A percentile compares a stretch with the other conserved stretches of the same genome.
Evolutionary conservation across 2,888 invertebrate genomes (phyloP).

Genomic region (Mactromeris polynyma): DNA sequence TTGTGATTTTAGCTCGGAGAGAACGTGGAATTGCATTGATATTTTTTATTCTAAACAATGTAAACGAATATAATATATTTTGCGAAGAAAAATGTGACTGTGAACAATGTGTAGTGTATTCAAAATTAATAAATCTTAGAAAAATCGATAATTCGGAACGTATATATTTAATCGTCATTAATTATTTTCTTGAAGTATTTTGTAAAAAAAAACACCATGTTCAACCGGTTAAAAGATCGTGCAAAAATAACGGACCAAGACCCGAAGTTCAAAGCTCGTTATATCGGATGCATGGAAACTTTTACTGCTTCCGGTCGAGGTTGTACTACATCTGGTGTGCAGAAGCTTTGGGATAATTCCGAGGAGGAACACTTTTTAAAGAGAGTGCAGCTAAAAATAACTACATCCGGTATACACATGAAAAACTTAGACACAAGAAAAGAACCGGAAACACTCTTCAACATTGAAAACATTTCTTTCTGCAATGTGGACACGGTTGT

Average conservation of each 20-base stretch:
- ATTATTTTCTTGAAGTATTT: background rate
- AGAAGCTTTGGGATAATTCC: constrained; percentile 83
- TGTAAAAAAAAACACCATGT: constrained; percentile 66
- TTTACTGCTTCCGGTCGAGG: constrained; percentile 80
- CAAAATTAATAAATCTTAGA: too few species aligned
- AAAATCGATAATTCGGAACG: too few species aligned
- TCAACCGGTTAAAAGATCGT: constrained; percentile 76
- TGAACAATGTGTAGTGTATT: too few species aligned
- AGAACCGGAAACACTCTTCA: constrained; percentile 66
- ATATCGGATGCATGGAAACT: constrained; percentile 80
- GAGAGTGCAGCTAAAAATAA: constrained; percentile 74
- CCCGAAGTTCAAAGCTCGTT: constrained; percentile 81
- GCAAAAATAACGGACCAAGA: constrained; percentile 81
- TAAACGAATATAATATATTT: too few species aligned
- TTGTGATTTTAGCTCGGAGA: background rate
- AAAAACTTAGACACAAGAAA: constrained; percentile 75
- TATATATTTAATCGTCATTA: background rate
- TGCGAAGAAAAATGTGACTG: too few species aligned
- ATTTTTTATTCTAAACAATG: too few species aligned
- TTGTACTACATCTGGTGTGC: constrained; percentile 79
- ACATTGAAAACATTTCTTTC: constrained; percentile 83
- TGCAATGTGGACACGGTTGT: constrained; percentile 80
- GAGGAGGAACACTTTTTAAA: constrained; percentile 76
- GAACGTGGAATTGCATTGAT: too few species aligned
- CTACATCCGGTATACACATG: constrained; percentile 73